Evolutionary conservation across 2,797 vertebrate genomes (phyloP), one percentile per base, ranked within the genome.

Genomic region (Anableps anableps): DNA sequence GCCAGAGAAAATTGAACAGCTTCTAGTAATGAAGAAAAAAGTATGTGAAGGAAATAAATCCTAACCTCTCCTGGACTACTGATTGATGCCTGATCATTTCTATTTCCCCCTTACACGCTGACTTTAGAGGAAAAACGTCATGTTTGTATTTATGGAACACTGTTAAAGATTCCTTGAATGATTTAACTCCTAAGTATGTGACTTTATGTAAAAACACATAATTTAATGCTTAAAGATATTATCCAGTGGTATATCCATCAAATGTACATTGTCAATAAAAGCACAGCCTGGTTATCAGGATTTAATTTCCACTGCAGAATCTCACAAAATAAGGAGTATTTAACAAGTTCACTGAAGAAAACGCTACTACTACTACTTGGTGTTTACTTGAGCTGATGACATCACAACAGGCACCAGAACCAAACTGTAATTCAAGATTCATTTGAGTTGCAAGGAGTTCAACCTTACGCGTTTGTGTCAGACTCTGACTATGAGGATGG

Each of bases 21-120:
- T 74, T 78, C 83, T 73, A 51, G 80, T 72, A 75, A 72, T 2
- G 34, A 0, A 45, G 60, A 3, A 41, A 31, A 79, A 77, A 84
- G 0, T 9, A 78, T 38, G 38, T 0, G 1, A 77, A 31, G 31
- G 60, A 64, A 64, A 64, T 6, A 16, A 2, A 38, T 68, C 21
- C 8, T 8, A 43, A 23, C 4, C 62, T 13, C 3, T 66, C 43
- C 26, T 68, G n/a, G 55, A 38, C 7, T 36, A 36, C 34, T 64
- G 34, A 11, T 66, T 66, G 19, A 34, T 66, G 29, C 2, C 29
- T 4, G 60, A 21, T 36, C 17, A 34, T 3, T 36, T 26, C 19
- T 19, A 21, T 21, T 17, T 34, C 3, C 3, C 14, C 31, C 4
- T 13, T 31, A 60, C 31, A 72, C 19, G 10, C 45, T 0, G 2